These are phyloP conservation scores for Drosophila guanche DNA, from an alignment of 1,140 invertebrate genomes.

Conservation along the genomic window DNA sequence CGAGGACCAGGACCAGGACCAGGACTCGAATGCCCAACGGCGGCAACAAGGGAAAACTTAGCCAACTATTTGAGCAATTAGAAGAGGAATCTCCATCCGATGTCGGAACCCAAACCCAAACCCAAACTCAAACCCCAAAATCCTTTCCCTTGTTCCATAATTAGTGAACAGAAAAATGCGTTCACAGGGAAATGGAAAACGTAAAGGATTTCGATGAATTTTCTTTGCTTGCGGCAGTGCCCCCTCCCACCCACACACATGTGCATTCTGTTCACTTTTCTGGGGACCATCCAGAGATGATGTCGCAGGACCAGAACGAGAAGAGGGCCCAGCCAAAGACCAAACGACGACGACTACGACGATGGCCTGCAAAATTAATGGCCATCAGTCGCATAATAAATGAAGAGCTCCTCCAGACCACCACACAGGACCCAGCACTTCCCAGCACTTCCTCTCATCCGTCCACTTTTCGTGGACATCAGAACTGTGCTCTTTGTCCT, in stretches of 20 bases:
- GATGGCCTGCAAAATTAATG: slow-evolving; percentile 71
- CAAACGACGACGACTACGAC: slow-evolving; percentile 1
- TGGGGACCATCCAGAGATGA: not conserved
- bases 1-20: not conserved
- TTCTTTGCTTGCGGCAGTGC: slow-evolving; percentile 5
- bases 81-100: slow-evolving; percentile 30
- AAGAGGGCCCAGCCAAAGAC: not conserved
- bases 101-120: not conserved
- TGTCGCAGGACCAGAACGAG: no score
- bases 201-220: slow-evolving; percentile 5
- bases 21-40: slow-evolving; percentile 9
- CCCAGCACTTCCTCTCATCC: slow-evolving; percentile 4
- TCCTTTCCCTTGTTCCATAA: slow-evolving; percentile 26
- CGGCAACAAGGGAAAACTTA: slow-evolving; percentile 29
- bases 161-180: slow-evolving; percentile 35
- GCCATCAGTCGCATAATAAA: slow-evolving; percentile 80
- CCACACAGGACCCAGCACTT: no score
- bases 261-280: not conserved
- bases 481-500: slow-evolving; percentile 4
- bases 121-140: not conserved
- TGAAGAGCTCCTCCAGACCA: slow-evolving; percentile 51
- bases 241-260: not conserved
- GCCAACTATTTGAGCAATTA: slow-evolving; percentile 75
- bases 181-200: not conserved
- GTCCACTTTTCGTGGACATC: not conserved